phyloP scores from a whole-genome alignment of 2,113 vertebrate genomes.

The Lipotes vexillifer region DNA sequence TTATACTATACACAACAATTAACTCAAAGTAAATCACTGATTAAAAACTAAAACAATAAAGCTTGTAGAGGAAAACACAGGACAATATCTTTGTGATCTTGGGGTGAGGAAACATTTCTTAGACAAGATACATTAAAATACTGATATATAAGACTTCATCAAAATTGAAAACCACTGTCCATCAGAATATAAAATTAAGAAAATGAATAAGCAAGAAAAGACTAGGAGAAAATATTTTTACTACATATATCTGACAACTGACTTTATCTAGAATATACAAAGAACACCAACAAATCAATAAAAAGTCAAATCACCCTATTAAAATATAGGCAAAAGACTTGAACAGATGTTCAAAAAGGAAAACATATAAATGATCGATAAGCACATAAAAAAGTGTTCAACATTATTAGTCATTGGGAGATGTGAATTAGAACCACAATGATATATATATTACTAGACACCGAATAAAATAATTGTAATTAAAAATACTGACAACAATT shows the following conservation, averaged over 20 bases:
- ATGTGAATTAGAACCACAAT: background rate
- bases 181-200: background rate
- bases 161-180: background rate
- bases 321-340: background rate
- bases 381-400: background rate
- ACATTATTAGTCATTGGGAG: background rate
- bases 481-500: background rate
- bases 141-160: background rate
- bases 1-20: background rate
- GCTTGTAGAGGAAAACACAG: background rate
- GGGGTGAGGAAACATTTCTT: background rate
- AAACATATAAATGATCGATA: background rate
- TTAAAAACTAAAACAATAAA: constrained; percentile 17
- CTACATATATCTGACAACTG: background rate
- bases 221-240: background rate
- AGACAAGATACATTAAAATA: background rate
- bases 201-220: background rate
- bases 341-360: background rate
- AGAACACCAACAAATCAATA: background rate
- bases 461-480: background rate
- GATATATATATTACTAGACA: background rate
- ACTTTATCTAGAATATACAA: background rate
- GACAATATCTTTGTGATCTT: background rate
- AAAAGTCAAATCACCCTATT: background rate
- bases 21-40: background rate